Evolutionary conservation across 2,797 vertebrate genomes (phyloP).

Genomic region (Coranthus polyacanthus): DNA sequence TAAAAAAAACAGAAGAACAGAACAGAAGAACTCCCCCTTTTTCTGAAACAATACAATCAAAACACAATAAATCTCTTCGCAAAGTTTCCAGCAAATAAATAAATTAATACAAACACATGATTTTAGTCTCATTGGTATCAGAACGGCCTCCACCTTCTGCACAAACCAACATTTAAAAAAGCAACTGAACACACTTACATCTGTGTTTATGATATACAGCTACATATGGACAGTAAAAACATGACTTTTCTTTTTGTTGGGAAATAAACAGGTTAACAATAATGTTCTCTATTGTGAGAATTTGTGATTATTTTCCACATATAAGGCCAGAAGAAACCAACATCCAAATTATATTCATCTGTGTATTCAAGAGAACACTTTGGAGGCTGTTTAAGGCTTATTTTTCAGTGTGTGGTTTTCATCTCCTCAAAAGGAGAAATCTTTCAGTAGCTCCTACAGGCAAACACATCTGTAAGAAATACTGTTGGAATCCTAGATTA

Average conservation of each 20-base stretch:
- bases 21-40: constrained; percentile 25
- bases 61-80: constrained; percentile 20
- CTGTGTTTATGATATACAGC: too few relatives aligned
- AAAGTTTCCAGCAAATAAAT: constrained; percentile 67
- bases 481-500: too few relatives aligned
- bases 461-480: too few relatives aligned
- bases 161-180: neutral
- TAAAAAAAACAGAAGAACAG: constrained; percentile 22
- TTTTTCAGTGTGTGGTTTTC: too few relatives aligned
- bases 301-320: too few relatives aligned
- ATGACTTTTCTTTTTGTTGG: too few relatives aligned
- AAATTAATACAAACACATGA: constrained; percentile 43
- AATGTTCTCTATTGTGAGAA: too few relatives aligned
- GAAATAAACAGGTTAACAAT: too few relatives aligned
- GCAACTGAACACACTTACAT: too few relatives aligned
- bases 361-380: neutral
- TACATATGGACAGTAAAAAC: too few relatives aligned
- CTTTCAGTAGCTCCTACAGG: too few relatives aligned
- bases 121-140: constrained; percentile 22
- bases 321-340: neutral
- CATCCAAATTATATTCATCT: neutral
- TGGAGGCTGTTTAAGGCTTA: constrained; percentile 20
- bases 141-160: constrained; percentile 10
- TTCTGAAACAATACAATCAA: neutral
- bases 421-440: too few relatives aligned